Base-by-base conservation (phyloP, 2,797 vertebrate species). In the Poecilia velifera region DNA sequence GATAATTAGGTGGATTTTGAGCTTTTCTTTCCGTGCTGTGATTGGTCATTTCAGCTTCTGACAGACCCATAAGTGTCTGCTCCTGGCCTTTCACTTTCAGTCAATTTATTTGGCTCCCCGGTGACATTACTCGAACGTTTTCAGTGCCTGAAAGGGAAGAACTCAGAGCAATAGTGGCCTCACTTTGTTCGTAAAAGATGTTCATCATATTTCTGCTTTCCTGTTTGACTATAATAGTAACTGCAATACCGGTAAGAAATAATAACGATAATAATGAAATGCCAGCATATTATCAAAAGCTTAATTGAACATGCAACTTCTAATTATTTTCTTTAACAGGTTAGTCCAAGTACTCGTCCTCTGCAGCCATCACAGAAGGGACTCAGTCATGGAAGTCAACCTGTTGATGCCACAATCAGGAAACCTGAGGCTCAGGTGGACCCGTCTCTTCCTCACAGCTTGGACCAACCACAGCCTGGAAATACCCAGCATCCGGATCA, bases 1-100 rank as follows among this genome's bases (percentile, higher is more conserved):
- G 77, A 81, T 74, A 73, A 86, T 88, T 82, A 87, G 73, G 78
- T 76, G 76, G 43, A 87, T 82, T 86, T 77, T 84, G 76, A 88
- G 57, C 73, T 59, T 66, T 83, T 88, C 81, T 82, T 73, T 74
- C 87, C 90, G 81, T 72, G 8, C 13, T 80, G 84, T 89, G 91
- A 95, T 95, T 95, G 93, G 94, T 74, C 78, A 86, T 71, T 87
- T 87, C 51, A 4, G n/a, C 78, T 78, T 12, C 41, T 22, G 86
- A 87, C 81, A 20, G 70, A 79, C 3, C 43, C 90, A 93, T 93
- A 95, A 94, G 91, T 90, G 79, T 66, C 49, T 62, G 74, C 46
- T 49, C 64, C 39, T 57, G 71, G 70, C 71, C 72, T 43, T 13
- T 36, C n/a, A 16, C 34, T 78, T 79, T 82, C 87, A 89, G 14